Base-by-base conservation (phyloP, 2,888 invertebrate genomes). In the Itoplectis maculator region DNA sequence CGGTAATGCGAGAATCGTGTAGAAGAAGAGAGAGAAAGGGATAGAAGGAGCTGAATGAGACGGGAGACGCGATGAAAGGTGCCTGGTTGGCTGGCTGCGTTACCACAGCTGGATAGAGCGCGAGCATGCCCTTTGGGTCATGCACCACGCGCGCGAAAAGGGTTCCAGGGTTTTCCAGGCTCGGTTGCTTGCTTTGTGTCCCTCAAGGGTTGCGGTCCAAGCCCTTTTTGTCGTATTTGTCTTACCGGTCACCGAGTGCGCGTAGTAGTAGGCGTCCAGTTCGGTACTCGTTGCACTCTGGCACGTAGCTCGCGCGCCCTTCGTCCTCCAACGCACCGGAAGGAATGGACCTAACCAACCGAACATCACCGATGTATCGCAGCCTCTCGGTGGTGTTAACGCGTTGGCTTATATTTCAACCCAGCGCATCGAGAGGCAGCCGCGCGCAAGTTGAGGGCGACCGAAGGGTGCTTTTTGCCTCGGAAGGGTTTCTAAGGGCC, bases 1-100 rank as follows among this genome's bases (percentile, higher is more conserved):
- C 84, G 86, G 88, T 90, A 91, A 90, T 90, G 90, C 89, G 89
- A 89, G 90, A 90, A 87, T 89, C 89, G 88, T 91, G 89, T 90
- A 88, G 83, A 86, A 85, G 84, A 81, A 81, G 66, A 75, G 81
- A 75, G 76, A 40, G 76, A 56, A 70, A 59, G 5, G 29, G 20
- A 45, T 65, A 76, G 49, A 74, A 76, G 66, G 37, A n/a, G n/a
- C n/a, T n/a, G 47, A 18, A 15, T 2, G 81, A 82, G 82, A 77
- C 79, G 75, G 63, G 73, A 76, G 37, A 37, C 7, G 35, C 11
- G 61, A 37, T 35, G 61, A 61, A 61, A 9, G 37, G 37, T 35
- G 42, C 8, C 42, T 84, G 70, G 81, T n/a, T 69, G 84, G 78
- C 68, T 76, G 76, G 72, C 77, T 84, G 81, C 82, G 86, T 81